Evolutionary conservation across 2,113 vertebrate genomes (phyloP).

Genomic region (Polyodon spathula): DNA sequence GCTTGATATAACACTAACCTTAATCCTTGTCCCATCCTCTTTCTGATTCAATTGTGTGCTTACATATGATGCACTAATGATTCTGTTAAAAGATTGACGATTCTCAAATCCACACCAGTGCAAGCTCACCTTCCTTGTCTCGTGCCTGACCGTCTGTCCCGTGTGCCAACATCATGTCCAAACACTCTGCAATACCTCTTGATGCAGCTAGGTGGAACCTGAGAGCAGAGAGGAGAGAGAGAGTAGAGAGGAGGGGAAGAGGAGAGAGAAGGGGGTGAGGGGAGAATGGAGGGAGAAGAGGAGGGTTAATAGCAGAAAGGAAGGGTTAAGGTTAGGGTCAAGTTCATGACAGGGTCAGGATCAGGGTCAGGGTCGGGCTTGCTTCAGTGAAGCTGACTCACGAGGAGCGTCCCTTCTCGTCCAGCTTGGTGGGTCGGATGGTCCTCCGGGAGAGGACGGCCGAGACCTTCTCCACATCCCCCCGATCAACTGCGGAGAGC

Average conservation of each 20-base stretch:
- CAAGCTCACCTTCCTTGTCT: constrained; percentile 55
- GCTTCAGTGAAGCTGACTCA: neutral
- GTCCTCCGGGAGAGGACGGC: neutral
- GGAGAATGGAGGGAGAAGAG: neutral
- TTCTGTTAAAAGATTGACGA: too few species aligned
- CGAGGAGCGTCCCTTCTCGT: constrained; percentile 2
- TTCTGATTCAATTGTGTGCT: too few species aligned
- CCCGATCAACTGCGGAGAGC: neutral
- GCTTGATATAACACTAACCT: too few species aligned
- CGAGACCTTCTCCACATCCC: neutral
- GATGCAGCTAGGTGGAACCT: constrained; percentile 59
- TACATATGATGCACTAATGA: too few species aligned
- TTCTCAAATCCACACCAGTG: too few species aligned
- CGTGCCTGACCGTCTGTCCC: constrained; percentile 44
- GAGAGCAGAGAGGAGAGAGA: neutral
- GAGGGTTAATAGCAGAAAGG: neutral
- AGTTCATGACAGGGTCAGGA: too few species aligned
- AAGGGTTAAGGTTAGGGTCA: too few species aligned
- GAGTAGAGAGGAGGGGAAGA: too few species aligned
- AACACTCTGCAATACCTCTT: constrained; percentile 50
- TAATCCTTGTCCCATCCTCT: too few species aligned
- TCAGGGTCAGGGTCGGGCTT: too few species aligned
- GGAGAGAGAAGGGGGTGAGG: neutral
- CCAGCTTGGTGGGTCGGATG: constrained; percentile 1
- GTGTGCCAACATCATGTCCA: constrained; percentile 44